Percentiles rank a stretch among this genome's conserved stretches.
These are phyloP conservation scores for Hemiscyllium ocellatum DNA, from an alignment of 2,113 vertebrate genomes.

Conservation along the genomic window DNA sequence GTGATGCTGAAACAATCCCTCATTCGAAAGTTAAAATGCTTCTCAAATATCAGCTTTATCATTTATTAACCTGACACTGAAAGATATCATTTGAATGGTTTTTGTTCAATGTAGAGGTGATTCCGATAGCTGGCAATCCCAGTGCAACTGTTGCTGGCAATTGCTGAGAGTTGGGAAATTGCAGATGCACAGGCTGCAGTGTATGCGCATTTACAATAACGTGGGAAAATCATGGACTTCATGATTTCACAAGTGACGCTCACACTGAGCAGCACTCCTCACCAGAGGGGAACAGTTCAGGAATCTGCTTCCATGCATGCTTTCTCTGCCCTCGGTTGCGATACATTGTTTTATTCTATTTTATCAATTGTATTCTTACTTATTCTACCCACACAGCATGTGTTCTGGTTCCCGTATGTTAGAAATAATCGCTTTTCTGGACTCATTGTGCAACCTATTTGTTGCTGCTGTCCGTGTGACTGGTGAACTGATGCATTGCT, in stretches of 20 bases:
- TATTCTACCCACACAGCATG: background rate
- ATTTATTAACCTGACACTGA: background rate
- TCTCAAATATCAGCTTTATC: background rate
- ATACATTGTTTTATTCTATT: background rate
- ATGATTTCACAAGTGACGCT: background rate
- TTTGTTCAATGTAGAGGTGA: background rate
- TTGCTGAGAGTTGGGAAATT: background rate
- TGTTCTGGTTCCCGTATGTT: background rate
- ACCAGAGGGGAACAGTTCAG: background rate
- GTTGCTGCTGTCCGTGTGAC: too few species aligned
- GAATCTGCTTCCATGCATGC: background rate
- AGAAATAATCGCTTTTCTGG: background rate
- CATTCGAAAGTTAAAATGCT: background rate
- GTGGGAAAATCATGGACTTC: background rate
- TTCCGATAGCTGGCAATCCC: background rate
- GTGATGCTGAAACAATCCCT: background rate
- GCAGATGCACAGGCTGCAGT: background rate
- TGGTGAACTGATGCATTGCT: too few species aligned
- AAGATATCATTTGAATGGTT: background rate
- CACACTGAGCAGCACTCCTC: background rate
- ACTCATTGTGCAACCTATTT: background rate
- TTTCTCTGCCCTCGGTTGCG: background rate
- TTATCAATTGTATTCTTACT: too few species aligned
- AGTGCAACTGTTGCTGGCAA: background rate
- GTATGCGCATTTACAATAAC: background rate